Evolutionary conservation across 2,113 vertebrate genomes (phyloP).

Genomic region (Hippocampus mohnikei): DNA sequence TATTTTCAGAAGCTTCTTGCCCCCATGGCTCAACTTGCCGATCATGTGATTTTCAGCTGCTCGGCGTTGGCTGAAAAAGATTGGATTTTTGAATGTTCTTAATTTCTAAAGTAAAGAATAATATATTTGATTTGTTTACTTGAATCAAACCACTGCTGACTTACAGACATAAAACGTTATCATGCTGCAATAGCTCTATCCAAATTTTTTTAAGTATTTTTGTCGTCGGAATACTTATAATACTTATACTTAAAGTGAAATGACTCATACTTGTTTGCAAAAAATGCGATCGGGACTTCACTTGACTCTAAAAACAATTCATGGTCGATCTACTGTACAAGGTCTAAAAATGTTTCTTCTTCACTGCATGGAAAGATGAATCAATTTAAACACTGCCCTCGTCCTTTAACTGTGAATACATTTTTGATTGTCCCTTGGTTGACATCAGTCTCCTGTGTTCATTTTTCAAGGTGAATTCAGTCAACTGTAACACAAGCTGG

Average conservation of each 20-base stretch:
- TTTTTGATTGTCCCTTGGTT: neutral
- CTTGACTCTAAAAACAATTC: neutral
- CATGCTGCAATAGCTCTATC: no score
- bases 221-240: no score
- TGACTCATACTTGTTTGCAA: no score
- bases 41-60: no score
- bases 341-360: neutral
- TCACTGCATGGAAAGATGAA: neutral
- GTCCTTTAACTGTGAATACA: neutral
- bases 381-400: neutral
- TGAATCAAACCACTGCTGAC: no score
- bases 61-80: no score
- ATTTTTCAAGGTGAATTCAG: slow-evolving; percentile 87
- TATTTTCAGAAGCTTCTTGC: neutral
- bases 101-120: no score
- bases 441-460: slow-evolving; percentile 3
- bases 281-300: no score
- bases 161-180: neutral
- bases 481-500: slow-evolving; percentile 99
- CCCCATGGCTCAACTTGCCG: no score
- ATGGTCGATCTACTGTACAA: neutral
- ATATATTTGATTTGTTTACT: no score
- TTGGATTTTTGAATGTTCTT: no score
- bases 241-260: no score
- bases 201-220: neutral